Percentiles rank a stretch among this genome's conserved stretches.
Evolutionary conservation across 1,140 invertebrate genomes (phyloP).

Genomic region (Zaprionus kolodkinae): DNA sequence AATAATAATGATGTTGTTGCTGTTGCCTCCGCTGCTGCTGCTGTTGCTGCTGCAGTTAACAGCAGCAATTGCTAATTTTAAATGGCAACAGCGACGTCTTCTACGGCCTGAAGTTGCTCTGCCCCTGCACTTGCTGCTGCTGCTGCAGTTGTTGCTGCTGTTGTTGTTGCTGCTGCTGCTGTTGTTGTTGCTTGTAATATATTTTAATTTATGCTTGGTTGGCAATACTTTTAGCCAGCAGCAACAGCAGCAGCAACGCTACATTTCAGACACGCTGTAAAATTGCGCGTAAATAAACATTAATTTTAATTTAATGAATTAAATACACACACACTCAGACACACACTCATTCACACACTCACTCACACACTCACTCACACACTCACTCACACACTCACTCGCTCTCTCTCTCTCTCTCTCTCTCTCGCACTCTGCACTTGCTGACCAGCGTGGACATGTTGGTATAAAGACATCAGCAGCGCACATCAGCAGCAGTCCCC

Average conservation of each 20-base stretch:
- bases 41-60: constrained; percentile 16
- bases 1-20: constrained; percentile 41
- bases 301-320: constrained; percentile 82
- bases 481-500: constrained; percentile 28
- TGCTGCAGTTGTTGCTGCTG: constrained; percentile 39
- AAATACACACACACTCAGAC: constrained; percentile 44
- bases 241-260: constrained; percentile 45
- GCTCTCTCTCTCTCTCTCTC: not conserved
- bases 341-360: constrained; percentile 17
- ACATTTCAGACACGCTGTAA: constrained; percentile 60
- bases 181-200: constrained; percentile 58
- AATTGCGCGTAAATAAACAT: constrained; percentile 76
- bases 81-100: constrained; percentile 58
- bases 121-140: constrained; percentile 21
- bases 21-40: constrained; percentile 21
- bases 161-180: constrained; percentile 37
- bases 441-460: constrained; percentile 20
- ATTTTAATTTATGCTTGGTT: constrained; percentile 79
- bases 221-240: constrained; percentile 73
- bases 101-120: constrained; percentile 42
- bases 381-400: not conserved
- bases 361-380: constrained; percentile 18
- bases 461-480: constrained; percentile 43
- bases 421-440: not conserved
- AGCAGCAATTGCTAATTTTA: constrained; percentile 68